A percentile compares a stretch with the other conserved stretches of the same genome.
Conservation (phyloP, 1,140 invertebrate genomes). For the Ericerus pela region DNA sequence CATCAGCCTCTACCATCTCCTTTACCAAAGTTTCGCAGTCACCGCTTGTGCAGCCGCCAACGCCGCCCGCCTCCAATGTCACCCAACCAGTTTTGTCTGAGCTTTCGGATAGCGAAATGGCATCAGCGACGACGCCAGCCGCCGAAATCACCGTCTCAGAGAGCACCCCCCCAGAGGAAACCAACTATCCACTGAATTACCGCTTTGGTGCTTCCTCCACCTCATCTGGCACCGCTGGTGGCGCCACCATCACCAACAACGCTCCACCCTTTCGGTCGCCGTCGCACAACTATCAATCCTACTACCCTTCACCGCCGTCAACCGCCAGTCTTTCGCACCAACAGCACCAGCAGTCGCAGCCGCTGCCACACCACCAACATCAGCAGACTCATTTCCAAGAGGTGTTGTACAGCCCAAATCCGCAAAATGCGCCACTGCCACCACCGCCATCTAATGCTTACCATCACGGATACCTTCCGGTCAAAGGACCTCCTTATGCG, state of each 20-base stretch:
- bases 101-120: slow-evolving; percentile 33
- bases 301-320: slow-evolving; percentile 23
- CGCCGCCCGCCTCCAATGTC: slow-evolving; percentile 29
- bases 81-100: slow-evolving; percentile 28
- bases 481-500: background rate
- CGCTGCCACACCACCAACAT: slow-evolving; percentile 34
- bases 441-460: slow-evolving; percentile 31
- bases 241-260: slow-evolving; percentile 13
- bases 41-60: slow-evolving; percentile 32
- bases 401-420: slow-evolving; percentile 43
- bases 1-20: slow-evolving; percentile 20
- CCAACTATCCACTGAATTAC: slow-evolving; percentile 32
- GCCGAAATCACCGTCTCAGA: slow-evolving; percentile 27
- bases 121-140: slow-evolving; percentile 25
- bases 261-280: slow-evolving; percentile 13
- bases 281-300: slow-evolving; percentile 18
- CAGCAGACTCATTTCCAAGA: slow-evolving; percentile 39
- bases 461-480: slow-evolving; percentile 17
- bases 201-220: slow-evolving; percentile 31
- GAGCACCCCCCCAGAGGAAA: slow-evolving; percentile 33
- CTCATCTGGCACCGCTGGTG: slow-evolving; percentile 28
- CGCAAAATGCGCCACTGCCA: slow-evolving; percentile 33
- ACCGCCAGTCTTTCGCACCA: slow-evolving; percentile 29
- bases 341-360: slow-evolving; percentile 24
- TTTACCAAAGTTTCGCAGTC: slow-evolving; percentile 30